These are phyloP conservation scores for Collichthys lucidus DNA, from an alignment of 2,113 vertebrate species.

Conservation along the genomic window DNA sequence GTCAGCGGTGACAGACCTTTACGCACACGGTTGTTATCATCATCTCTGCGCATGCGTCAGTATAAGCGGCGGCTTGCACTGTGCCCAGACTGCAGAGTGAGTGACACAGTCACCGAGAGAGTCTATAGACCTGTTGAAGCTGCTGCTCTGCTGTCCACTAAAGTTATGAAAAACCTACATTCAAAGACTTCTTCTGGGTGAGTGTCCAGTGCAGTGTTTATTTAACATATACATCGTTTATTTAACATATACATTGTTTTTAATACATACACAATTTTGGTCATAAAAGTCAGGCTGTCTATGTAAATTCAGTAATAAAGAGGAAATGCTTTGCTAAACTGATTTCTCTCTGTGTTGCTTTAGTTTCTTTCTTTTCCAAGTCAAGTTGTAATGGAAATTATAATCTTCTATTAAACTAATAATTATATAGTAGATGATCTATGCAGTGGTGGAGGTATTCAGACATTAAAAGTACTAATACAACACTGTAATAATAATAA, in stretches of 20 bases:
- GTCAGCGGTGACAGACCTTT: background rate
- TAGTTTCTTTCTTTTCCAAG: background rate
- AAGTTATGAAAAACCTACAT: conserved; percentile 86
- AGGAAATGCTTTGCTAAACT: background rate
- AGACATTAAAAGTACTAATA: background rate
- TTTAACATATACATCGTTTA: background rate
- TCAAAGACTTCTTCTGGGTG: conserved; percentile 95
- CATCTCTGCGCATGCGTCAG: conserved; percentile 35
- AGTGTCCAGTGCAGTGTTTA: conserved; percentile 10
- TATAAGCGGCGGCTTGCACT: background rate
- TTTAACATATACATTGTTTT: background rate
- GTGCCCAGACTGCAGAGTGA: background rate
- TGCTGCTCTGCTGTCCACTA: rapidly evolving
- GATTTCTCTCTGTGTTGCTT: background rate
- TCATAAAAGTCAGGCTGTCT: background rate
- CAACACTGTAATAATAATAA: background rate
- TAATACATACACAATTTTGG: too few relatives aligned
- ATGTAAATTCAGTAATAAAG: background rate
- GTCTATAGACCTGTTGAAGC: background rate
- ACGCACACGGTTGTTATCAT: too few relatives aligned
- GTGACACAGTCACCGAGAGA: background rate
- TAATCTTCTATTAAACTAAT: too few relatives aligned
- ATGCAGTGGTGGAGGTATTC: background rate
- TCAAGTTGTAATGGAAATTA: background rate
- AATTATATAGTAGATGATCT: background rate